These are phyloP conservation scores for Conchocele bisecta DNA, from an alignment of 2,888 invertebrate species.

Conservation along the genomic window DNA sequence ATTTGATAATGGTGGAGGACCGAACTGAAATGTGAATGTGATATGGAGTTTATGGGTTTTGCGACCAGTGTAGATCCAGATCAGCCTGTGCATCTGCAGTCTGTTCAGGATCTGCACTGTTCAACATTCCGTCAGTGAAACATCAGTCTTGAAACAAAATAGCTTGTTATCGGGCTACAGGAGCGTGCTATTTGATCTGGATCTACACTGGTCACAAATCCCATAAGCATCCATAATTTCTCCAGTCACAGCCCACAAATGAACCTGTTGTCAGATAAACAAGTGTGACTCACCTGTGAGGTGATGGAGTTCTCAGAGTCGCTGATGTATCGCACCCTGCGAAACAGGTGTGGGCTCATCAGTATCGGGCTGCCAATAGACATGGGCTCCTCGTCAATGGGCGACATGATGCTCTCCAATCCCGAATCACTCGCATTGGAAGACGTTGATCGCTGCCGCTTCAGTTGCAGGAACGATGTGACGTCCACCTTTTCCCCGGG, in stretches of 20 bases:
- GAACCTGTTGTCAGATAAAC: not conserved
- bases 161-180: no score
- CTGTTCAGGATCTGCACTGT: no score
- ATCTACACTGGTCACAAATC: no score
- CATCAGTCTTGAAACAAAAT: no score
- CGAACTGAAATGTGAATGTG: no score
- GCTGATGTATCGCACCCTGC: constrained; percentile 60
- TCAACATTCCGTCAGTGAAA: no score
- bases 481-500: constrained; percentile 79
- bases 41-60: no score
- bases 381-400: constrained; percentile 73
- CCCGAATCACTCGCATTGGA: constrained; percentile 64
- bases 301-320: constrained; percentile 71
- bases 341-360: constrained; percentile 30
- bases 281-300: constrained; percentile 68
- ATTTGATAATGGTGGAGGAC: no score
- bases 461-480: constrained; percentile 78
- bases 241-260: not conserved
- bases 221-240: no score
- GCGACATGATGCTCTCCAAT: constrained; percentile 43
- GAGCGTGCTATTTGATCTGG: no score
- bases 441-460: constrained; percentile 75
- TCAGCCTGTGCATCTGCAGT: no score
- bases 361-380: constrained; percentile 50
- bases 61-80: no score